Conservation (phyloP, 2,113 vertebrate genomes). For the Muntiacus muntjak region DNA sequence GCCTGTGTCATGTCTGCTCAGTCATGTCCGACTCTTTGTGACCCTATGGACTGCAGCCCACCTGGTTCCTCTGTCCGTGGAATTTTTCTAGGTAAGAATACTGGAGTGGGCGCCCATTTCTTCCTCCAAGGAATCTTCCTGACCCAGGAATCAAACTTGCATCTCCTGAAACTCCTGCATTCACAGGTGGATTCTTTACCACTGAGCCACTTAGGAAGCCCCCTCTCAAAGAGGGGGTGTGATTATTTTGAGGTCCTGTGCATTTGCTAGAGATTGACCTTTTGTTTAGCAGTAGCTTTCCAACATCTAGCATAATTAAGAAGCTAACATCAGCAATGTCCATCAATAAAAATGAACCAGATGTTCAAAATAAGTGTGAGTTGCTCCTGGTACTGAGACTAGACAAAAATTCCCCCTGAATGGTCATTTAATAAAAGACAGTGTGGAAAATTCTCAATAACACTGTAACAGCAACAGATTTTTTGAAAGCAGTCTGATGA, state of each 20-base stretch:
- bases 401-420: neutral
- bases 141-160: neutral
- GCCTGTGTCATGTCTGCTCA: neutral
- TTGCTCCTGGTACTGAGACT: neutral
- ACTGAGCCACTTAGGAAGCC: neutral
- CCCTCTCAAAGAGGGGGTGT: neutral
- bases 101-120: neutral
- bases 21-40: neutral
- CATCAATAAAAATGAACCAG: neutral
- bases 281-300: neutral
- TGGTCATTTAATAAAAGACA: neutral
- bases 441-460: neutral
- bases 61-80: neutral
- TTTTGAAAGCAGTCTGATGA: neutral
- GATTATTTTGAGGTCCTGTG: neutral
- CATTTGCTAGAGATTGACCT: neutral
- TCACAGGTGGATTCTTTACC: neutral
- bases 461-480: neutral
- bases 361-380: neutral
- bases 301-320: neutral
- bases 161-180: neutral
- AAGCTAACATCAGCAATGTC: neutral
- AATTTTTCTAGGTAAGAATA: neutral
- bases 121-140: neutral
- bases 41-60: neutral